Evolutionary conservation across 2,888 invertebrate species (phyloP).

Genomic region (Agelastica alni): DNA sequence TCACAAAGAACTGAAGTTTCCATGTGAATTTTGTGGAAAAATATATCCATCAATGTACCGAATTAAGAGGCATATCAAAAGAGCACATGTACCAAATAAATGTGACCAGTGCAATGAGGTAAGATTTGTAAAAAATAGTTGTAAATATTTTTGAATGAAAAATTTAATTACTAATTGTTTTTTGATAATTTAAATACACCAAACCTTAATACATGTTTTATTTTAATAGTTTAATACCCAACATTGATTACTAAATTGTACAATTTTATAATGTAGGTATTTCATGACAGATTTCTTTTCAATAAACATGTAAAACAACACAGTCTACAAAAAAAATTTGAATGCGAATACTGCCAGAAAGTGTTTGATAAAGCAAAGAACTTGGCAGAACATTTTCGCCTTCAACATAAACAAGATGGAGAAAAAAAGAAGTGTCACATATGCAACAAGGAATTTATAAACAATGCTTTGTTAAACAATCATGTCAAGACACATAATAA

Average conservation of each 20-base stretch:
- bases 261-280: slow-evolving; percentile 32
- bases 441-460: slow-evolving; percentile 60
- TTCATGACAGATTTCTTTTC: slow-evolving; percentile 44
- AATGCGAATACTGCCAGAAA: slow-evolving; percentile 45
- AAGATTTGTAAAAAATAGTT: too few species aligned
- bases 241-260: neutral
- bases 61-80: slow-evolving; percentile 44
- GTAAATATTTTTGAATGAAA: neutral
- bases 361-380: slow-evolving; percentile 45
- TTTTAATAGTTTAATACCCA: too few species aligned
- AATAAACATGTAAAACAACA: slow-evolving; percentile 44
- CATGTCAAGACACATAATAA: slow-evolving; percentile 60
- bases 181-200: too few species aligned
- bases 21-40: slow-evolving; percentile 47
- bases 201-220: too few species aligned
- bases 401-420: slow-evolving; percentile 60
- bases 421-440: slow-evolving; percentile 60
- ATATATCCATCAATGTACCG: slow-evolving; percentile 44
- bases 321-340: slow-evolving; percentile 36
- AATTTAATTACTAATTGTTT: too few species aligned
- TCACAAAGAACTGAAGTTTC: slow-evolving; percentile 45
- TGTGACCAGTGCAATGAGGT: slow-evolving; percentile 45
- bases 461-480: slow-evolving; percentile 58
- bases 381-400: slow-evolving; percentile 45
- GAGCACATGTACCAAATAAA: slow-evolving; percentile 45